phyloP scores from a whole-genome alignment of 1,140 invertebrate species.

The Halotydeus destructor region DNA sequence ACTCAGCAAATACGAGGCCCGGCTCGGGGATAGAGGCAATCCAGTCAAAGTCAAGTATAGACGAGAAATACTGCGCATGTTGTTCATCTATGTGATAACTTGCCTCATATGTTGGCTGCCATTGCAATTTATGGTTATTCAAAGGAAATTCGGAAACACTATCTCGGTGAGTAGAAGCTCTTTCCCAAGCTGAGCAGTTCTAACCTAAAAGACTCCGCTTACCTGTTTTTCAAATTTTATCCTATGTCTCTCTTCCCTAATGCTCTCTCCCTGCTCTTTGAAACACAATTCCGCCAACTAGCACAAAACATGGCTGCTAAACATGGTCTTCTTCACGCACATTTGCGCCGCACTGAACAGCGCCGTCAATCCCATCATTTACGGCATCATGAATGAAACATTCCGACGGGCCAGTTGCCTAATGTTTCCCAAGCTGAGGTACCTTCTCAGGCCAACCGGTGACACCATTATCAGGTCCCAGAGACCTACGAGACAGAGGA shows the following conservation, averaged over 20 bases:
- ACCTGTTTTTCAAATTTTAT: too few species aligned
- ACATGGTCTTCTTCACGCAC: slow-evolving; percentile 6
- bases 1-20: slow-evolving; percentile 35
- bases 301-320: too few species aligned
- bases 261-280: too few species aligned
- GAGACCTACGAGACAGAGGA: too few species aligned
- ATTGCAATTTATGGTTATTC: slow-evolving; percentile 23
- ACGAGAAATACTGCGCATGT: slow-evolving; percentile 39
- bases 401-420: slow-evolving; percentile 26
- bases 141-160: too few species aligned
- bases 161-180: too few species aligned
- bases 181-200: too few species aligned
- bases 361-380: slow-evolving; percentile 20
- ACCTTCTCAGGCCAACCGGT: too few species aligned
- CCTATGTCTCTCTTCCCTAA: too few species aligned
- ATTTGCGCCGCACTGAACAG: not conserved
- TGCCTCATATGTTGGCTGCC: slow-evolving; percentile 43
- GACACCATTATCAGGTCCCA: too few species aligned
- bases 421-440: not conserved
- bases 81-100: slow-evolving; percentile 41
- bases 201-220: too few species aligned
- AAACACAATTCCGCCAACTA: too few species aligned
- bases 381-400: slow-evolving; percentile 43
- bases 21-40: slow-evolving; percentile 28
- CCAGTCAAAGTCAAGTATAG: slow-evolving; percentile 34